A percentile compares a stretch with the other conserved stretches of the same genome.
phyloP scores from a whole-genome alignment of 2,797 vertebrate genomes.

The Hephaestus fuliginosus region DNA sequence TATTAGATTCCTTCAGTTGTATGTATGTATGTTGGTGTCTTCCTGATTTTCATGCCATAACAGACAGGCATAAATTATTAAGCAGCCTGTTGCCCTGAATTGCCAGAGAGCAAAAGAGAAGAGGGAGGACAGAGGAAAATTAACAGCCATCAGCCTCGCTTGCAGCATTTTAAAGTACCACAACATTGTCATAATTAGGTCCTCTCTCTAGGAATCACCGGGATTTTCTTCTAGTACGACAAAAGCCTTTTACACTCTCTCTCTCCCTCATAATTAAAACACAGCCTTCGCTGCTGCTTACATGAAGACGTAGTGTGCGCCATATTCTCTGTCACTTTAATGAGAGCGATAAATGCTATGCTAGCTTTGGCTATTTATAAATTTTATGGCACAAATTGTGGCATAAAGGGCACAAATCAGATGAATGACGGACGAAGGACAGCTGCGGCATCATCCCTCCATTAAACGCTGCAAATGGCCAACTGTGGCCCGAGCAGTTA shows the following conservation, averaged over 20 bases:
- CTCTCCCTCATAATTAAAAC: conserved; percentile 72
- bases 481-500: conserved; percentile 81
- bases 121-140: conserved; percentile 52
- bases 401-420: conserved; percentile 81
- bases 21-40: conserved; percentile 71
- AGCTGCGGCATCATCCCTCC: conserved; percentile 77
- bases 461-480: conserved; percentile 84
- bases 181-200: conserved; percentile 71
- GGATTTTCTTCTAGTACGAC: conserved; percentile 64
- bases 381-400: conserved; percentile 80
- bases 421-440: conserved; percentile 84
- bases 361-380: conserved; percentile 78
- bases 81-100: conserved; percentile 77
- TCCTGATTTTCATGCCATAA: conserved; percentile 74
- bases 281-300: conserved; percentile 54
- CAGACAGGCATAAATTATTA: conserved; percentile 83
- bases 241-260: conserved; percentile 45
- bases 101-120: conserved; percentile 55
- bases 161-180: conserved; percentile 62
- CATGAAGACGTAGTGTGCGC: conserved; percentile 49
- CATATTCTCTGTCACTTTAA: conserved; percentile 73
- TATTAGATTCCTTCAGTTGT: conserved; percentile 74
- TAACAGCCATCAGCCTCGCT: conserved; percentile 57
- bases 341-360: conserved; percentile 78
- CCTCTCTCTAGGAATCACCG: conserved; percentile 76